These are phyloP conservation scores for Gambusia yucatana DNA, from an alignment of 2,797 vertebrate species.

Conservation along the genomic window DNA sequence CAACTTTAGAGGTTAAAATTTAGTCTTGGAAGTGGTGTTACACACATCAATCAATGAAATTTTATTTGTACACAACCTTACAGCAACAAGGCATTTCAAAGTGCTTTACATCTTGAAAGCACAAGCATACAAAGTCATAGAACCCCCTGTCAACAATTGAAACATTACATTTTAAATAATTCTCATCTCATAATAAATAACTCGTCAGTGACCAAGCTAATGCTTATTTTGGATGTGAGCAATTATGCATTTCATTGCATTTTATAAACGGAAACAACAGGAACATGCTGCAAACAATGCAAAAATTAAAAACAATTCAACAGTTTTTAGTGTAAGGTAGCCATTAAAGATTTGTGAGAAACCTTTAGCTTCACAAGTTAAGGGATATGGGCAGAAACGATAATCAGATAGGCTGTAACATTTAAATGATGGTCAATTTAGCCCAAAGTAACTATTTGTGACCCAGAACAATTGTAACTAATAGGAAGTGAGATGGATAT, in stretches of 20 bases:
- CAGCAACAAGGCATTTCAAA: too few relatives aligned
- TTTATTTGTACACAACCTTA: too few relatives aligned
- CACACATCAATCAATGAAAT: not conserved
- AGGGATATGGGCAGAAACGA: not conserved
- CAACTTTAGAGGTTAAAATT: not conserved
- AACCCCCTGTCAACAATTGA: too few relatives aligned
- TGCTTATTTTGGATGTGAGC: not conserved
- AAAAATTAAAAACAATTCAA: not conserved
- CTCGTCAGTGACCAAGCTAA: not conserved
- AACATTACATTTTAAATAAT: too few relatives aligned
- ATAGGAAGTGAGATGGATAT: not conserved
- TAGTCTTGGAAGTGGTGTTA: not conserved
- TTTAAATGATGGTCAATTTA: not conserved
- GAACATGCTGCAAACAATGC: not conserved
- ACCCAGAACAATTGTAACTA: not conserved
- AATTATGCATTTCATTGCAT: too few relatives aligned
- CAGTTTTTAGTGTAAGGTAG: not conserved
- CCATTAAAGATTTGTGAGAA: not conserved
- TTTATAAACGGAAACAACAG: not conserved
- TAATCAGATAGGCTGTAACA: not conserved
- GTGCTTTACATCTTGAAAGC: too few relatives aligned
- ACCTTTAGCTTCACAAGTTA: not conserved
- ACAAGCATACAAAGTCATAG: too few relatives aligned
- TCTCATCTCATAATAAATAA: too few relatives aligned
- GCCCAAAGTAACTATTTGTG: too few relatives aligned